A percentile compares a stretch with the other conserved stretches of the same genome.
These are phyloP conservation scores for Drosophila eugracilis DNA, from an alignment of 1,140 invertebrate genomes.

Conservation along the genomic window DNA sequence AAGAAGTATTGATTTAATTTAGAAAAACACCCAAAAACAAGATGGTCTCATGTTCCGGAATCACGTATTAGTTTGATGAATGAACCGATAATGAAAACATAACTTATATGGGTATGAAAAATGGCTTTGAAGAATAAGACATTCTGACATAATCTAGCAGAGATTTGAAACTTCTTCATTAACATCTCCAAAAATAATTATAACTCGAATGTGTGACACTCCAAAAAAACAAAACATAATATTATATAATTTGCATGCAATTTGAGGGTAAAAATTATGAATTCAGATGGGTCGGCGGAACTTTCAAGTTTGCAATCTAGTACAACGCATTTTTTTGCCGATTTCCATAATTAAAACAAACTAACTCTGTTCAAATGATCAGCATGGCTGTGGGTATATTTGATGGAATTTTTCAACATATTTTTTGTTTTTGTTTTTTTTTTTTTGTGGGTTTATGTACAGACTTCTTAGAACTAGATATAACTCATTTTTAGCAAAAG, in stretches of 20 bases:
- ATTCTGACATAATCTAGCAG: slow-evolving; percentile 1
- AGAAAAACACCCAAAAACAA: slow-evolving; percentile 12
- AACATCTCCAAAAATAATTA: neutral
- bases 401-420: slow-evolving; percentile 9
- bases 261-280: slow-evolving; percentile 23
- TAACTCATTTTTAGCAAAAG: slow-evolving; percentile 43
- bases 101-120: neutral
- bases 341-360: slow-evolving; percentile 35
- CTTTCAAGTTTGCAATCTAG: slow-evolving; percentile 28
- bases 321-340: neutral
- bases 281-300: slow-evolving; percentile 11
- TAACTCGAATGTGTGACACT: slow-evolving; percentile 5
- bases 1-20: slow-evolving; percentile 40
- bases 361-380: slow-evolving; percentile 29
- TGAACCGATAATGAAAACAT: neutral
- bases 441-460: slow-evolving; percentile 42
- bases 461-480: slow-evolving; percentile 45
- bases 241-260: slow-evolving; percentile 29
- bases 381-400: slow-evolving; percentile 40
- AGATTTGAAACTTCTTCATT: slow-evolving; percentile 1
- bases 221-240: slow-evolving; percentile 4
- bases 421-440: slow-evolving; percentile 15
- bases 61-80: slow-evolving; percentile 9
- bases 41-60: slow-evolving; percentile 12
- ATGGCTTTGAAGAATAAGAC: neutral